Conservation (phyloP, 2,888 invertebrate species). For the Ichneumoninae sp. region DNA sequence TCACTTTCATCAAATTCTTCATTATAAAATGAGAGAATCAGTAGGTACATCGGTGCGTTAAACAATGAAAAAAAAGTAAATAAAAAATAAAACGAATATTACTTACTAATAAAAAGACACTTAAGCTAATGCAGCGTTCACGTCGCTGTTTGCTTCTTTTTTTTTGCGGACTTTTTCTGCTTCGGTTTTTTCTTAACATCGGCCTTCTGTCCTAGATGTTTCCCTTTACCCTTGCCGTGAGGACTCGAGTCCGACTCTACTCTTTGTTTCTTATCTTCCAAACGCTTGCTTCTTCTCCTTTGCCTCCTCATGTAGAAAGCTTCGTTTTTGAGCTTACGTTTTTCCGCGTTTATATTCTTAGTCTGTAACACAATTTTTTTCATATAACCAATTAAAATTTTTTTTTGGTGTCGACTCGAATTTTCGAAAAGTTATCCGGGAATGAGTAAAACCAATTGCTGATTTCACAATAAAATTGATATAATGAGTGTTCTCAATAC, state of each 20-base stretch:
- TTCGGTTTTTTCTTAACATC: slow-evolving; percentile 87
- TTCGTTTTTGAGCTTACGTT: slow-evolving; percentile 21
- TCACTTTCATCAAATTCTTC: neutral
- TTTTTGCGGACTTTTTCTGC: slow-evolving; percentile 85
- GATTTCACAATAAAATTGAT: neutral
- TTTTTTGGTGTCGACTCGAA: no score
- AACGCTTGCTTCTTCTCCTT: slow-evolving; percentile 64
- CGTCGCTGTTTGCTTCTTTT: slow-evolving; percentile 83
- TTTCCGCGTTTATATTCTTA: slow-evolving; percentile 64
- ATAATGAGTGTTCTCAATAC: slow-evolving; percentile 23
- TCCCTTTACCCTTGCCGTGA: slow-evolving; percentile 17
- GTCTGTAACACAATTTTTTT: slow-evolving; percentile 43
- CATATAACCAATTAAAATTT: neutral
- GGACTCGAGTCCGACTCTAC: slow-evolving; percentile 45
- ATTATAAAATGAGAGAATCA: neutral
- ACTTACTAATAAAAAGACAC: slow-evolving; percentile 36
- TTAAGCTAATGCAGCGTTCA: slow-evolving; percentile 46
- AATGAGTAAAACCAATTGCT: no score
- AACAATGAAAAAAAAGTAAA: neutral
- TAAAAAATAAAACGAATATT: slow-evolving; percentile 30
- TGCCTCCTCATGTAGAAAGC: no score
- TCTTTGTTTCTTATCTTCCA: slow-evolving; percentile 69
- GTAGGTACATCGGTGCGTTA: neutral
- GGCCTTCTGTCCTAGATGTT: slow-evolving; percentile 86
- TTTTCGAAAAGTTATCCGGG: no score